Evolutionary conservation across 35 echinoderm and acorn worm species (phyloP), one percentile per base, ranked within the genome.

Genomic region (Apostichopus parvimensis): DNA sequence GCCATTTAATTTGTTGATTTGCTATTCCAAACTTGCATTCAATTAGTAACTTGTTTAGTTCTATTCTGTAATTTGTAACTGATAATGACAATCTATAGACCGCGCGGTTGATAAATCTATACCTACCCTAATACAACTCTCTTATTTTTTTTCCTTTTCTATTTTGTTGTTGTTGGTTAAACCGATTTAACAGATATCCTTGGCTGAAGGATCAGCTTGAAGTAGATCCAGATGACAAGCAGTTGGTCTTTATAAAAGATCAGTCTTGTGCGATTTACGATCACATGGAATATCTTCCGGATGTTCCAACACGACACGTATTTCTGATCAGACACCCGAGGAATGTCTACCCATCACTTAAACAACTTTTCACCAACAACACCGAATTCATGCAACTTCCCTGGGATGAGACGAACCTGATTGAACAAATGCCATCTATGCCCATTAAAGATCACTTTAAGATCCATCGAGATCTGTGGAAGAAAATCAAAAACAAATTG

Each of bases 241-340:
- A 82, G 13, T 54, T 82, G 9, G 53, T 82, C 54, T 82, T 82
- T 54, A 54, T 82, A 4, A 82, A 82, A 15, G 79, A 82, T 54
- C 79, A 34, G 28, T 34, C 28, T 34, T 34, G 0, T 34, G 28
- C 28, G 28, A 34, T 34, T 2, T 1, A 34, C 6, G 53, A 34
- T 18, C 79, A 54, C 17, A 18, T 82, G 0, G 79, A 82, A 4
- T 54, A 11, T 55, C 79, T 82, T 55, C 79, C 79, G 9, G 18
- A 82, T 1, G 52, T 82, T 7, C 45, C 28, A 10, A 82, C 8
- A 53, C 79, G 18, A 54, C 79, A 82, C 6, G 14, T 18, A 5
- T 82, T 82, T 15, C 21, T 82, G 2, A 82, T 82, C 10, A 24
- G 79, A 56, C 79, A 82, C 8, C 79, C 79, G 45, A 55, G 52